Percentiles rank a stretch among this genome's conserved stretches.
phyloP scores from a whole-genome alignment of 2,888 invertebrate species.

The Schizaphis graminum region DNA sequence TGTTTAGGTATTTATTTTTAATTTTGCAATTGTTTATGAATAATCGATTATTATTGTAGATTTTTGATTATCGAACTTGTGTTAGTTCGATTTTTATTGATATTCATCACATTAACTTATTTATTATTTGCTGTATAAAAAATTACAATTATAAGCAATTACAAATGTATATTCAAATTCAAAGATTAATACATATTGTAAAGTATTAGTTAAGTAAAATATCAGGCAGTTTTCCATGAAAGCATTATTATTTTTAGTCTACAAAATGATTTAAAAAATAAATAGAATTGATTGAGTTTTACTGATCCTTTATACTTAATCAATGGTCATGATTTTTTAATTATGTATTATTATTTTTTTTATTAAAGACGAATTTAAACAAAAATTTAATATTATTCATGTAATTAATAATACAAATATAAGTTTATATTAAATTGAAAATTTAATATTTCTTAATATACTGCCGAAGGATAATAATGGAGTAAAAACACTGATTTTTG shows the following conservation, averaged over 20 bases:
- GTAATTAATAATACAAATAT: too few species aligned
- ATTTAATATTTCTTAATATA: too few species aligned
- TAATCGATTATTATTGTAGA: background rate
- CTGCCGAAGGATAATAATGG: too few species aligned
- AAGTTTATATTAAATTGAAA: too few species aligned
- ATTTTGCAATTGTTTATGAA: background rate
- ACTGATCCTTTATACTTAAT: background rate
- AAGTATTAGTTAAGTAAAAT: background rate
- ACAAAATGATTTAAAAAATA: background rate
- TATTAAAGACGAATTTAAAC: too few species aligned
- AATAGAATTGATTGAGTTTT: background rate
- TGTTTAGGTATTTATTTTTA: background rate
- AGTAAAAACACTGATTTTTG: too few species aligned
- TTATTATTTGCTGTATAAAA: background rate
- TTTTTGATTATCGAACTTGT: background rate
- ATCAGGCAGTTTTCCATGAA: background rate
- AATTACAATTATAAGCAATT: background rate
- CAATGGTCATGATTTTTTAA: background rate
- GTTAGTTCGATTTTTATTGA: background rate
- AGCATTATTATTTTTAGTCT: background rate
- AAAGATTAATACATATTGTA: background rate
- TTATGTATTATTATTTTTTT: too few species aligned
- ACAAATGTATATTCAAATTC: background rate
- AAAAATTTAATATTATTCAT: too few species aligned
- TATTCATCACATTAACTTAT: background rate